These are phyloP conservation scores for Ctena decussata DNA, from an alignment of 2,888 invertebrate species.

Conservation along the genomic window DNA sequence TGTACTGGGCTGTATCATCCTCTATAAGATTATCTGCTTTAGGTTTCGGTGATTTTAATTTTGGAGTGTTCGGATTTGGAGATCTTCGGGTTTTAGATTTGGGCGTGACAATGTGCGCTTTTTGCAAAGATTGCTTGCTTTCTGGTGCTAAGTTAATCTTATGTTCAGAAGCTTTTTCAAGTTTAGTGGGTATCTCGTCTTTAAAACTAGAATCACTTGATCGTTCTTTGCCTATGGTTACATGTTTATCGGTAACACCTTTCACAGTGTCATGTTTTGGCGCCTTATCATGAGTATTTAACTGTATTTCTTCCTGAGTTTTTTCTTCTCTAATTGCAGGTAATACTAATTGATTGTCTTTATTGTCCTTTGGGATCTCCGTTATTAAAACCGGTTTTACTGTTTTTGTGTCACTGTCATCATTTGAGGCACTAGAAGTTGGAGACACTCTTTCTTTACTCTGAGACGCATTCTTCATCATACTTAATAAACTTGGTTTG, in stretches of 20 bases:
- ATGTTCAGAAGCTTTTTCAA: background rate
- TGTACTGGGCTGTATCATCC: background rate
- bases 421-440: background rate
- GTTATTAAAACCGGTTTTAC: constrained; percentile 65
- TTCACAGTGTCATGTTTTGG: background rate
- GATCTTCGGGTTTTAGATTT: background rate
- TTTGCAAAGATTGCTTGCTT: background rate
- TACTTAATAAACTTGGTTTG: constrained; percentile 24
- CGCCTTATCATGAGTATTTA: background rate
- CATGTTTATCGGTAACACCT: background rate
- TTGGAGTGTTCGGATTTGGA: background rate
- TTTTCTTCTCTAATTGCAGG: constrained; percentile 70
- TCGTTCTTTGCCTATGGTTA: background rate
- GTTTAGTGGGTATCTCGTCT: background rate
- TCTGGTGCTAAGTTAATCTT: background rate
- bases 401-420: background rate
- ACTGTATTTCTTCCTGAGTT: constrained; percentile 70
- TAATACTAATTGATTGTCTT: constrained; percentile 43
- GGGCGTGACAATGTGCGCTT: background rate
- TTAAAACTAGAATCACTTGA: constrained; percentile 32
- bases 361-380: constrained; percentile 44
- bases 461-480: background rate
- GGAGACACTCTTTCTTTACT: background rate
- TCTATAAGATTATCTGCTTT: background rate
- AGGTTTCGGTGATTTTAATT: constrained; percentile 19